Evolutionary conservation across 2,113 vertebrate genomes (phyloP), one percentile per base, ranked within the genome.

Genomic region (Egretta garzetta): DNA sequence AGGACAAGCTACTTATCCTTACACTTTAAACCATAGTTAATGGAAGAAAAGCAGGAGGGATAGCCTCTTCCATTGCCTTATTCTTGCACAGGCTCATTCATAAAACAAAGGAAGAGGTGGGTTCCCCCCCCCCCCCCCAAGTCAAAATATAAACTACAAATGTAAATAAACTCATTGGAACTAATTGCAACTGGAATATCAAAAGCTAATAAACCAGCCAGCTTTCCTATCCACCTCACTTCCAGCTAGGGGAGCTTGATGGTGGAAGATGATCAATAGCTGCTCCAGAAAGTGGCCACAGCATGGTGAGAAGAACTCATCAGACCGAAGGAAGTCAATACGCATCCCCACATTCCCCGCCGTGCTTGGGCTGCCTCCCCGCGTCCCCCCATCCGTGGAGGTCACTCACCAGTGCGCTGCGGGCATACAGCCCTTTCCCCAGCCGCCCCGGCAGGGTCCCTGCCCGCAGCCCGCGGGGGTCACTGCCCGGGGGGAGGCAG

Each of bases 271-370:
- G 41, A 30, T 8, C 27, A 66, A 18, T 1, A 6, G 39, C 15
- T 35, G 59, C 53, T 47, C 23, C 49, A 10, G 27, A 2, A 55
- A 32, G 66, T 4, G 32, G 39, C 49, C 39, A 6, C 30, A 30
- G 50, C 13, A 27, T 50, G 47, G 41, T 50, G 13, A 64, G 66
- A n/a, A 59, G 45, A 26, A 4, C 14, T 64, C 35, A 1, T 8
- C 28, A 4, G 20, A 8, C 7, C 2, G 15, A 10, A 32, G 24
- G 37, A 22, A 39, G 14, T 4, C 16, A 70, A 35, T 8, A 14
- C 7, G 27, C 32, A 20, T 6, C 27, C 10, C 0, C 33, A 26
- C 6, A 3, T 4, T 10, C 13, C 0, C 49, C 5, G 1, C 18
- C 7, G 32, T 26, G 23, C 47, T 26, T 10, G 33, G 55, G 16